Base-by-base conservation (phyloP, 1,140 invertebrate species). In the Trachymyrmex cornetzi region DNA sequence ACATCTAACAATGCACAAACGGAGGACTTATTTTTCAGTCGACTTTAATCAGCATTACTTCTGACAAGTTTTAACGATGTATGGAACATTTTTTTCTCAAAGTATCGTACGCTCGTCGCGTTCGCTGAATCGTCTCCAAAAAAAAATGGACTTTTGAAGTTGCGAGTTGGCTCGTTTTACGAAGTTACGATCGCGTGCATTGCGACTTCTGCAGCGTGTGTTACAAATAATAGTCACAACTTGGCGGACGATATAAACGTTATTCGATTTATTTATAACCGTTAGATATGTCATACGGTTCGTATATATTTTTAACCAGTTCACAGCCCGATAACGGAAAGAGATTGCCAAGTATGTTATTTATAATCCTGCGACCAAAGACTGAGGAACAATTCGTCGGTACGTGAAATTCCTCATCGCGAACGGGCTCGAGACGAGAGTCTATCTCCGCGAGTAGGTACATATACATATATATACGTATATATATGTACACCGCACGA, bases 261-360 rank as follows among this genome's bases (percentile, higher is more conserved):
- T 61, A 59, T 84, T 75, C 69, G 24, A 74, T 34, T 74, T 84
- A 75, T 84, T 84, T 84, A 84, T 84, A 84, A 34, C 69, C 38
- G 16, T 75, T 24, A 75, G 69, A 84, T 75, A 74, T 84, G 38
- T 69, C 38, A 75, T 71, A 71, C 67, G 38, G 38, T 48, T 22
- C 14, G 55, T 75, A 69, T 27, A 69, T 69, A 84, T 82, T 82
- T 82, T 82, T 84, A 84, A 84, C 69, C 69, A 48, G 69, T 84
- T 84, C 80, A 75, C 69, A 84, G 80, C 69, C 67, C 80, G 80
- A 84, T 84, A 57, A 61, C 67, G 67, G 80, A 84, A 84, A 84
- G 80, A 19, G n/a, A 84, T 84, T 34, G 64, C 64, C 77, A 81
- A 81, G 79, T 30, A 64, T 59, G 69, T 84, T 75, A 84, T 84